Evolutionary conservation across 2,888 invertebrate genomes (phyloP), one percentile per base, ranked within the genome.

Genomic region (Iphiclides podalirius): DNA sequence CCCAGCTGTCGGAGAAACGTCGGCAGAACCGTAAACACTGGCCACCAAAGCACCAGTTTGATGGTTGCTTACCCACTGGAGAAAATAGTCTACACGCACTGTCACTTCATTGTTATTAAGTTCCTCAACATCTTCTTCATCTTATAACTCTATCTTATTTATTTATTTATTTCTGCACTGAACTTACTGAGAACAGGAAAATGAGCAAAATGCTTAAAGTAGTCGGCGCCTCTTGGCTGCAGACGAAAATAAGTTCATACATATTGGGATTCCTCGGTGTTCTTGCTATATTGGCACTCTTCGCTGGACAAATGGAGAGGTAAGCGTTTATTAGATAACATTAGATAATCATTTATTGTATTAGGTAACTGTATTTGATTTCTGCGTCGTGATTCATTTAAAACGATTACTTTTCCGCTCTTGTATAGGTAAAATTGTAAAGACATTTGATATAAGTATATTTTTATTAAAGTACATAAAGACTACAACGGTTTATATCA

Each of bases 161-260:
- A 53, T 59, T 52, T 56, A 53, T 59, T 46, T 50, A 46, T 52
- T n/a, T n/a, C n/a, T 14, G 48, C 11, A 9, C 15, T 17, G 33
- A 33, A 7, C n/a, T n/a, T 50, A 47, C n/a, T 3, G 20, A 20
- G 6, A 6, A 4, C 4, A 20, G 20, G 20, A 33, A 49, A 70
- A 87, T 86, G 87, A 80, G 70, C 65, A 90, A 91, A 75, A 93
- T 93, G 89, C 82, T 94, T 75, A 94, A 94, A 90, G 94, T 94
- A 55, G 93, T 94, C 52, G 94, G 94, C 63, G 94, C 94, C 71
- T 94, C 94, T 47, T 93, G 93, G 93, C 90, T 93, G 64, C 93
- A 93, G 76, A 94, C 94, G 55, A 92, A 93, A 72, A 91, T 94
- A 67, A 93, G 93, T 71, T 93, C 93, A 33, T 93, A 92, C 70